Percentiles rank a stretch among this genome's conserved stretches.
Evolutionary conservation across 1,140 invertebrate species (phyloP).

Genomic region (Aphidius gifuensis): DNA sequence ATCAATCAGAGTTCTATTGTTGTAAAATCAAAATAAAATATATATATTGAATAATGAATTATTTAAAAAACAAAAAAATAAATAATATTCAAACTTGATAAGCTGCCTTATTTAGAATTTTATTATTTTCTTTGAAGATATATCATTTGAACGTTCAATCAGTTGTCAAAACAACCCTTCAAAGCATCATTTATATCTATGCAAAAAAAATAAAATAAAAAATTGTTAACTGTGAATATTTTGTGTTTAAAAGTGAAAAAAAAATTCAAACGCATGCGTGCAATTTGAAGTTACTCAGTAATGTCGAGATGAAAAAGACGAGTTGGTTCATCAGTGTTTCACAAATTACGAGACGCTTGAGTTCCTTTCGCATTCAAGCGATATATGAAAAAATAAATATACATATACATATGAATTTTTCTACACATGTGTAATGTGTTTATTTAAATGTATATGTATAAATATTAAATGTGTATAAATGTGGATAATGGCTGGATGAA

Average conservation of each 20-base stretch:
- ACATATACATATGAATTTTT: too few relatives aligned
- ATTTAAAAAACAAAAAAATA: background rate
- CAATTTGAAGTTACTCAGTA: too few relatives aligned
- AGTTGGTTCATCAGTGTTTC: slow-evolving; percentile 11
- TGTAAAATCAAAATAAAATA: too few relatives aligned
- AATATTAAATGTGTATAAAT: too few relatives aligned
- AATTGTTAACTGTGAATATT: too few relatives aligned
- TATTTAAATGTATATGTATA: background rate
- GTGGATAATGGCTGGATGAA: too few relatives aligned
- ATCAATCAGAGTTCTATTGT: too few relatives aligned
- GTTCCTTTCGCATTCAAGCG: slow-evolving; percentile 48
- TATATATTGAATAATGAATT: too few relatives aligned
- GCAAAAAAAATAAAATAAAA: too few relatives aligned
- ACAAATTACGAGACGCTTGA: slow-evolving; percentile 45
- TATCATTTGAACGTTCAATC: slow-evolving; percentile 7
- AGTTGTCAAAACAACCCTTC: slow-evolving; percentile 13
- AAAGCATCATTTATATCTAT: background rate
- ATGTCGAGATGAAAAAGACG: too few relatives aligned
- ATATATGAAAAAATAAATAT: slow-evolving; percentile 35
- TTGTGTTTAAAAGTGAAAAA: too few relatives aligned
- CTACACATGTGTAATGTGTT: slow-evolving; percentile 24
- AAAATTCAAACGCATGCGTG: too few relatives aligned
- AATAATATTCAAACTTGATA: background rate
- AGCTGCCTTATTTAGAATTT: background rate
- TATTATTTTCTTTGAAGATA: background rate